Evolutionary conservation across 2,888 invertebrate species (phyloP), one percentile per base, ranked within the genome.

Genomic region (Eilema caniola): DNA sequence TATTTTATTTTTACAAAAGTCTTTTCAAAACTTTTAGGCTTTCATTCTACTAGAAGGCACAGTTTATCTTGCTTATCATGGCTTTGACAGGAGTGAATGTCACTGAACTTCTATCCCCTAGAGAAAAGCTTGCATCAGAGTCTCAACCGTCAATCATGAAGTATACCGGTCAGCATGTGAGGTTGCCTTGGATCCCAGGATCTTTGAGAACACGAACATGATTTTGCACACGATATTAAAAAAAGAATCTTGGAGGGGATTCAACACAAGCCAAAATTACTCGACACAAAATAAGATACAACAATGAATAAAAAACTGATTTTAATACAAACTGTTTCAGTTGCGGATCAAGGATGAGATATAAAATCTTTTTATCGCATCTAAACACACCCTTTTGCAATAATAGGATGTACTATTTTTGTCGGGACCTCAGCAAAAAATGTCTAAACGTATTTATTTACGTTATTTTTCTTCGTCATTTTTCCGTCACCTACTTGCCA

Each of bases 331-430:
- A 4, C 28, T 28, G 28, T 4, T 28, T 5, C 3, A 28, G 28
- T 4, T 5, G 8, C 31, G 31, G 62, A 10, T 64, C 56, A 64
- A 67, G 64, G 37, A 64, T 47, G 20, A 47, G 47, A 47, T 47
- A 47, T 53, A 60, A 67, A 65, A 68, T 56, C 71, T 41, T 24
- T 67, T 68, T 57, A 68, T 68, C 67, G 14, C 56, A 65, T 67
- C 63, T 71, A 64, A 68, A 71, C 59, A 63, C 53, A 53, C 33
- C 60, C 60, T 61, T 53, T 37, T 33, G 33, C 59, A 59, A 70
- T 63, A 62, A 56, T 14, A 65, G 41, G 37, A 25, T 23, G 41
- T 57, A 31, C 66, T 63, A 72, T 62, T 66, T 20, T 66, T 62
- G 62, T 41, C 37, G 12, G 24, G 62, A 70, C 53, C 59, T 62